Evolutionary conservation across 2,888 invertebrate genomes (phyloP).

Genomic region (Melieria crassipennis): DNA sequence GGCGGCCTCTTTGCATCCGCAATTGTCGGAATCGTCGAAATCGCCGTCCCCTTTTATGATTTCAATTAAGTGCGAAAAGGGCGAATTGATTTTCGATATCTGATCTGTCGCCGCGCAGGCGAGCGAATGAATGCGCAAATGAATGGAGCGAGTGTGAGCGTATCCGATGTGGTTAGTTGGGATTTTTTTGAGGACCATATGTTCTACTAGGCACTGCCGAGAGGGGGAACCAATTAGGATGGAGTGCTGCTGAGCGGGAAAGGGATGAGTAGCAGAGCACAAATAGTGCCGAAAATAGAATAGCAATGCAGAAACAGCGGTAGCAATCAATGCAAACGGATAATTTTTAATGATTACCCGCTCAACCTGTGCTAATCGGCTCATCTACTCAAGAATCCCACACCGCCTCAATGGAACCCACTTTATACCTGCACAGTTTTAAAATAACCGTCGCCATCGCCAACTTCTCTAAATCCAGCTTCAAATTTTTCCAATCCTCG

Average conservation of each 20-base stretch:
- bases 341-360: too few species aligned
- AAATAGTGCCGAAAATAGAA: too few species aligned
- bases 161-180: constrained; percentile 33
- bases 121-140: neutral
- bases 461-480: neutral
- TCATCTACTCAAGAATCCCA: too few species aligned
- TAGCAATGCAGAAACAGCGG: too few species aligned
- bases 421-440: too few species aligned
- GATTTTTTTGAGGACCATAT: constrained; percentile 26
- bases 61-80: constrained; percentile 31
- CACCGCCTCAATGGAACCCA: too few species aligned
- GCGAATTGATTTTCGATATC: constrained; percentile 33
- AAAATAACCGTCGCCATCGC: too few species aligned
- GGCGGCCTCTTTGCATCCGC: too few species aligned
- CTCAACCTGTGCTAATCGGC: too few species aligned
- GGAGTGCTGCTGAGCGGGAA: too few species aligned
- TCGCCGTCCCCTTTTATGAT: constrained; percentile 21
- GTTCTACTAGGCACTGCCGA: neutral
- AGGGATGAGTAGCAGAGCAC: too few species aligned
- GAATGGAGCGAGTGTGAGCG: constrained; percentile 8
- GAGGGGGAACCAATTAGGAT: constrained; percentile 3
- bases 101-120: constrained; percentile 21
- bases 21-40: neutral
- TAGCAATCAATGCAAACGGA: too few species aligned
- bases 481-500: neutral